A percentile compares a stretch with the other conserved stretches of the same genome.
phyloP scores from a whole-genome alignment of 2,113 vertebrate genomes.

The Ammodytes marinus region DNA sequence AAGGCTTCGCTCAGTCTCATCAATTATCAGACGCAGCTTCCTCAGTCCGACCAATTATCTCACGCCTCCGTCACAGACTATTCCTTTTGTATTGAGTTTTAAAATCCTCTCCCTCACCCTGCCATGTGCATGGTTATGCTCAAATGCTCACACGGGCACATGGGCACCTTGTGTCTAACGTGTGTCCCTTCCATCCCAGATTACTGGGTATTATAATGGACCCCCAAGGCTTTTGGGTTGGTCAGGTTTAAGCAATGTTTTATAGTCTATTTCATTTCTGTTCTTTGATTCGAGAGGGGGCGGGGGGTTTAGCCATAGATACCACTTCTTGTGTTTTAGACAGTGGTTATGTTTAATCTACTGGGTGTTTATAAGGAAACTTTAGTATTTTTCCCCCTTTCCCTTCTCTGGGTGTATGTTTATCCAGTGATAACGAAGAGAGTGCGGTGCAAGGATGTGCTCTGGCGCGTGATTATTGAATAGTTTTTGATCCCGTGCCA shows the following conservation, averaged over 20 bases:
- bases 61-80: conserved; percentile 45
- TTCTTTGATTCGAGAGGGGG: neutral
- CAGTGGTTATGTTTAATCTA: neutral
- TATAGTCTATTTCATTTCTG: neutral
- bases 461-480: conserved; percentile 2
- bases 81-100: conserved; percentile 46
- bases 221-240: conserved; percentile 10
- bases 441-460: conserved; percentile 9
- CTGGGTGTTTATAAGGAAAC: conserved; percentile 9
- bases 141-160: conserved; percentile 7
- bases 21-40: conserved; percentile 70
- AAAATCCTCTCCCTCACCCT: conserved; percentile 22
- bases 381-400: no score
- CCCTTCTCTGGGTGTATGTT: conserved; percentile 11
- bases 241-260: conserved; percentile 3
- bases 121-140: conserved; percentile 22
- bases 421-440: conserved; percentile 7
- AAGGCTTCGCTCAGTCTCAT: conserved; percentile 60
- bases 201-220: conserved; percentile 31
- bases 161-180: conserved; percentile 8
- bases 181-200: conserved; percentile 29
- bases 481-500: conserved; percentile 35
- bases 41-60: conserved; percentile 69
- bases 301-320: conserved; percentile 7
- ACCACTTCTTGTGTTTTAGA: conserved; percentile 3